Percentiles rank a stretch among this genome's conserved stretches.
Conservation (phyloP, 2,113 vertebrate species). For the Microtus montanus region DNA sequence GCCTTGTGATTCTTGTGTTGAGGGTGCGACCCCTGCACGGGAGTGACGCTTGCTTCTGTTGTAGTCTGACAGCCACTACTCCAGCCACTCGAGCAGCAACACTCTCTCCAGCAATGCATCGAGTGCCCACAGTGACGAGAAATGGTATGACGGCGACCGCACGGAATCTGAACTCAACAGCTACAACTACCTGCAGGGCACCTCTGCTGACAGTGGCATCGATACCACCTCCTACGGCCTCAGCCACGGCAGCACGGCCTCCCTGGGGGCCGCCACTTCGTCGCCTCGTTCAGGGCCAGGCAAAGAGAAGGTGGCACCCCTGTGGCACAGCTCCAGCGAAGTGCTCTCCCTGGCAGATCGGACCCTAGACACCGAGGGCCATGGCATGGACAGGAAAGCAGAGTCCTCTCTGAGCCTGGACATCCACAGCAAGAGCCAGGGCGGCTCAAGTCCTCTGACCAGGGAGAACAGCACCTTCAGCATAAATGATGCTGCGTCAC, state of each 20-base stretch:
- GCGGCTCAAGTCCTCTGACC: conserved; percentile 88
- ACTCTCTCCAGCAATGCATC: conserved; percentile 96
- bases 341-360: conserved; percentile 90
- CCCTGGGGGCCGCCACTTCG: conserved; percentile 88
- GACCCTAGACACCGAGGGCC: conserved; percentile 88
- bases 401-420: conserved; percentile 90
- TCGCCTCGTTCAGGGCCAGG: conserved; percentile 84
- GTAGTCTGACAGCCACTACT: conserved; percentile 94
- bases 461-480: conserved; percentile 94
- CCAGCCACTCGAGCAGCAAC: conserved; percentile 98
- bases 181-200: conserved; percentile 94
- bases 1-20: not conserved
- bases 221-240: conserved; percentile 94
- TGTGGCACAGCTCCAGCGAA: conserved; percentile 94
- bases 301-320: conserved; percentile 90
- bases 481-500: conserved; percentile 91
- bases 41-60: conserved; percentile 4
- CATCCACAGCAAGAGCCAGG: conserved; percentile 87
- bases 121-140: conserved; percentile 95
- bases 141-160: conserved; percentile 95
- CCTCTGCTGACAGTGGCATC: conserved; percentile 94
- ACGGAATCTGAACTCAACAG: conserved; percentile 91
- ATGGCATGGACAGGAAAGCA: conserved; percentile 85
- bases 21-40: not conserved
- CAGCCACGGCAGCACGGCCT: conserved; percentile 91